Conservation (phyloP, 2,888 invertebrate genomes). For the Caenorhabditis sp. region DNA sequence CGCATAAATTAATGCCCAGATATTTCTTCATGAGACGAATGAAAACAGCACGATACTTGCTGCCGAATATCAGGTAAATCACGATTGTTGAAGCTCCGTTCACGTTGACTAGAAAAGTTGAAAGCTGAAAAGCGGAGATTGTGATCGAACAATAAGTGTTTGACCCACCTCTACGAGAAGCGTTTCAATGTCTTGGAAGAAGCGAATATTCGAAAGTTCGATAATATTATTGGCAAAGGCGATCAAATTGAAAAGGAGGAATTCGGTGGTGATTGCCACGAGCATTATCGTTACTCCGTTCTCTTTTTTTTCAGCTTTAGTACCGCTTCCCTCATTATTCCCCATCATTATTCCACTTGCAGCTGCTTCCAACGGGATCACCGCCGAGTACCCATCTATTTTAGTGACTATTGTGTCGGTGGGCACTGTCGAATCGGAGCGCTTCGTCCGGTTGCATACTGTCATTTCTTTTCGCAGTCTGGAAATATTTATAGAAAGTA, state of each 20-base stretch:
- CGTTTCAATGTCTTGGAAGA: conserved; percentile 62
- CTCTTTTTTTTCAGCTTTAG: conserved; percentile 62
- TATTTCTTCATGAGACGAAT: conserved; percentile 32
- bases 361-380: conserved; percentile 28
- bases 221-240: conserved; percentile 75
- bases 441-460: conserved; percentile 29
- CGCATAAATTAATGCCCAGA: conserved; percentile 34
- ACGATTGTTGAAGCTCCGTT: conserved; percentile 73
- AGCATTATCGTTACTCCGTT: conserved; percentile 74
- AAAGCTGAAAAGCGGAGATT: conserved; percentile 50
- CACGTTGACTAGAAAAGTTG: conserved; percentile 70
- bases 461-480: conserved; percentile 56
- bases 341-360: conserved; percentile 39
- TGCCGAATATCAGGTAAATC: conserved; percentile 72
- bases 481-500: conserved; percentile 9
- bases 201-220: conserved; percentile 64
- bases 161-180: conserved; percentile 64
- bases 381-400: conserved; percentile 49
- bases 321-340: conserved; percentile 3
- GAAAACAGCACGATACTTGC: conserved; percentile 71
- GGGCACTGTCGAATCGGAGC: conserved; percentile 43
- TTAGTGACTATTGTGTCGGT: conserved; percentile 51
- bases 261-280: conserved; percentile 74
- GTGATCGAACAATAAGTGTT: background rate
- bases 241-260: conserved; percentile 74